A percentile compares a stretch with the other conserved stretches of the same genome.
Conservation (phyloP, 2,113 vertebrate genomes). For the Lucifuga dentata region DNA sequence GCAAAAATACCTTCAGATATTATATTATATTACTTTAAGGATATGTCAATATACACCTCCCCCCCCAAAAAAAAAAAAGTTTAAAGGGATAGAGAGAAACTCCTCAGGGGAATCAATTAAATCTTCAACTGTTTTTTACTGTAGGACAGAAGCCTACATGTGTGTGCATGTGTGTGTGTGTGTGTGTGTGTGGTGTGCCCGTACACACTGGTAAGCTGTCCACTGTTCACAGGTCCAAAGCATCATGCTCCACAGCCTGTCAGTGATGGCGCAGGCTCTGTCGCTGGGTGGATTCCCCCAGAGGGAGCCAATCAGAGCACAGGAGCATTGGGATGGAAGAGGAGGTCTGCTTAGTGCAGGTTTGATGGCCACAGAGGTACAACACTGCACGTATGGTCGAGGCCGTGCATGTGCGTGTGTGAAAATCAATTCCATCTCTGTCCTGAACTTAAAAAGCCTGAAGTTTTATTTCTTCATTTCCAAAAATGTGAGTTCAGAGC, state of each 20-base stretch:
- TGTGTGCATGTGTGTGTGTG: conserved; percentile 28
- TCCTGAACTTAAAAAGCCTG: conserved; percentile 50
- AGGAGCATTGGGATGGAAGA: conserved; percentile 64
- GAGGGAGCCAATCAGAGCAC: conserved; percentile 67
- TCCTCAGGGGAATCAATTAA: conserved; percentile 43
- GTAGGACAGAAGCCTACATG: conserved; percentile 6
- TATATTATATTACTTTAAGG: no score
- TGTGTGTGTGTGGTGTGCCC: conserved; percentile 20
- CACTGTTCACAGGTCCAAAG: conserved; percentile 36
- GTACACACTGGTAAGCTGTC: conserved; percentile 60
- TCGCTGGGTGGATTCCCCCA: conserved; percentile 56
- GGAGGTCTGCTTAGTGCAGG: conserved; percentile 71
- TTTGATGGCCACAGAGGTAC: conserved; percentile 70
- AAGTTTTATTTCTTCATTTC: conserved; percentile 60
- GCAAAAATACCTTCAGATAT: no score
- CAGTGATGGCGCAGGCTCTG: conserved; percentile 57
- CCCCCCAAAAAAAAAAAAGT: no score
- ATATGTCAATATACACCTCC: no score
- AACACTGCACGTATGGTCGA: conserved; percentile 47
- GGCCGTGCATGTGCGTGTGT: conserved; percentile 31
- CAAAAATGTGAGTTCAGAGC: background rate
- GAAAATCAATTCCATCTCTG: conserved; percentile 70
- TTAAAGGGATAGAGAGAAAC: conserved; percentile 6
- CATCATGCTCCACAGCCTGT: conserved; percentile 69
- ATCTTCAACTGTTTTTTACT: conserved; percentile 37